Evolutionary conservation across 1,140 invertebrate genomes (phyloP), one percentile per base, ranked within the genome.

Genomic region (Lethocerus indicus): DNA sequence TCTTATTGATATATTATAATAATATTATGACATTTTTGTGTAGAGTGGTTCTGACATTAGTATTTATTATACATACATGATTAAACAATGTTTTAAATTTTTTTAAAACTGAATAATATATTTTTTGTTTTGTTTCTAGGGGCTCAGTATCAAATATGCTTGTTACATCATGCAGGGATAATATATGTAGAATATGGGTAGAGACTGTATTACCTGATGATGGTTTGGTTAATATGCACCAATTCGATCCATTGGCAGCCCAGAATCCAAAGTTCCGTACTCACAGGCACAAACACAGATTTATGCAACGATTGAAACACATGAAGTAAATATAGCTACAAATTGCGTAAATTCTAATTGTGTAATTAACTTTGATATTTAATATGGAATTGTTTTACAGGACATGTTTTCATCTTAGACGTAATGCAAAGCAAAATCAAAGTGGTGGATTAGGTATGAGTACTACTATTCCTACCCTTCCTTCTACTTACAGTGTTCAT

Each of bases 101-200:
- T n/a, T n/a, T n/a, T n/a, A n/a, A n/a, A n/a, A n/a, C n/a, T n/a
- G n/a, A n/a, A n/a, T 32, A 32, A 12, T 12, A 12, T 6, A 23
- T 3, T 9, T 9, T 45, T 54, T 18, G 28, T 54, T 42, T 6
- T 56, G 57, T 54, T 65, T 68, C 26, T 64, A 92, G 89, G 61
- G 87, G 89, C 21, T 88, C 90, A 43, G 89, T 97, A 26, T 91
- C 89, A 45, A 98, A 98, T 68, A 94, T 96, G 80, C 66, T 99
- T 54, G 87, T 98, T 25, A 98, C 95, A 40, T 97, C 92, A 14
- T 98, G 94, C 69, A 75, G 87, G 58, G 95, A 99, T 66, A 98
- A 97, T 67, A 98, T 98, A 56, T 97, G 93, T 63, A 80, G 95
- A 44, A 79, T 98, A 56, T 98, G 95, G 95, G 87, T 91, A 20